Conservation (phyloP, 2,113 vertebrate species). For the Laticauda colubrina region DNA sequence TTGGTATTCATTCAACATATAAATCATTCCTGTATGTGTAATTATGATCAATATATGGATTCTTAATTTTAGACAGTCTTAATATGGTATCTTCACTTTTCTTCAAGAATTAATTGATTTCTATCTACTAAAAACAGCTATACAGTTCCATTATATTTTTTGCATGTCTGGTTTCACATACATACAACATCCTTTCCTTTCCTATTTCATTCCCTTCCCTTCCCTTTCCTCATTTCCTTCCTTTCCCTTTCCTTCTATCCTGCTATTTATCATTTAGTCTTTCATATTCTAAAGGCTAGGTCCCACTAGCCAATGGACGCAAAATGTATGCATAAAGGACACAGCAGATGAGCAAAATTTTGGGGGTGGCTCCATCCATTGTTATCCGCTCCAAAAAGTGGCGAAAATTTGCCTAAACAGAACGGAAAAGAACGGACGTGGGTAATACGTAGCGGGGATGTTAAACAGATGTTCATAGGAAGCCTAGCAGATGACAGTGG, state of each 20-base stretch:
- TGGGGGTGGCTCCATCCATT: too few species aligned
- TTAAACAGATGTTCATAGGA: too few species aligned
- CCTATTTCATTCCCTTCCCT: too few species aligned
- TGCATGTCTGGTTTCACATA: not conserved
- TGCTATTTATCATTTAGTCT: not conserved
- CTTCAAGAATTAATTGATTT: not conserved
- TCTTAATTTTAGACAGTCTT: not conserved
- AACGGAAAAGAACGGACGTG: too few species aligned
- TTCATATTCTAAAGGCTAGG: not conserved
- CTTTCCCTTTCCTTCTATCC: not conserved
- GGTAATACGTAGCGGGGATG: too few species aligned
- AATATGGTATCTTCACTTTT: not conserved
- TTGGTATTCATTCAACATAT: not conserved
- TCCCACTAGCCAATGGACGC: too few species aligned
- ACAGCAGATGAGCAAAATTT: too few species aligned
- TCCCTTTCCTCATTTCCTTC: not conserved
- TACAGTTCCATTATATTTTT: not conserved
- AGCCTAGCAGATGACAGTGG: too few species aligned
- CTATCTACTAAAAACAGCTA: not conserved
- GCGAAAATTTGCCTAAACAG: too few species aligned
- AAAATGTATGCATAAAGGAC: too few species aligned
- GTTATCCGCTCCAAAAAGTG: too few species aligned
- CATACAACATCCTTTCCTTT: not conserved
- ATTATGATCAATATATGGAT: not conserved
- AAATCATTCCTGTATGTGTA: not conserved